Percentiles rank a stretch among this genome's conserved stretches.
These are phyloP conservation scores for Apaloderma vittatum DNA, from an alignment of 2,113 vertebrate genomes.

Conservation along the genomic window DNA sequence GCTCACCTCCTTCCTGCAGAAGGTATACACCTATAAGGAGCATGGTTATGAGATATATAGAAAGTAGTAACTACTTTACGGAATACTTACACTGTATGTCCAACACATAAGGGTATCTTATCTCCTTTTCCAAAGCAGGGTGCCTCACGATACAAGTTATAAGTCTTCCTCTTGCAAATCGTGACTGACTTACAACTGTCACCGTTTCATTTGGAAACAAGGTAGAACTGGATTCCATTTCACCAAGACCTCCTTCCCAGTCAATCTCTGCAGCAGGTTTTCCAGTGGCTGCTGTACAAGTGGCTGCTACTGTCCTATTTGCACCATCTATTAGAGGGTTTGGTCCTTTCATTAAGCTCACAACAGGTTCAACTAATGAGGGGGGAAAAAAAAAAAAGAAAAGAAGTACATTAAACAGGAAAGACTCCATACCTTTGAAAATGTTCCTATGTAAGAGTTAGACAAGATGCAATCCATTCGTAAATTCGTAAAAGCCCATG, in stretches of 20 bases:
- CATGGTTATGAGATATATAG: rapidly evolving
- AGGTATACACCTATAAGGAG: background rate
- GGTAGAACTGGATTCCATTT: constrained; percentile 79
- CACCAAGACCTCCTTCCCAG: constrained; percentile 92
- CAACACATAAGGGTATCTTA: constrained; percentile 86
- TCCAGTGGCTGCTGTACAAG: constrained; percentile 91
- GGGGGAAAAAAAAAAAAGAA: background rate
- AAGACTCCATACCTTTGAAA: background rate
- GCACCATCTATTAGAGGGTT: constrained; percentile 88
- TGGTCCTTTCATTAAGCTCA: constrained; percentile 88
- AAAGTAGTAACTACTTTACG: background rate
- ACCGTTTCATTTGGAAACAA: constrained; percentile 88
- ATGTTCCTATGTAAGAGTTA: background rate
- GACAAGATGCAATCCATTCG: background rate
- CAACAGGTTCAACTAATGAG: constrained; percentile 91
- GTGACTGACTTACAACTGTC: constrained; percentile 84
- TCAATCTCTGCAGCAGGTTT: constrained; percentile 90
- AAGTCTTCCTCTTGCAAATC: constrained; percentile 87
- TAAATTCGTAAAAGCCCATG: background rate
- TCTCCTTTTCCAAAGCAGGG: constrained; percentile 89
- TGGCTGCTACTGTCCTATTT: constrained; percentile 89
- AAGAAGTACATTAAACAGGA: background rate
- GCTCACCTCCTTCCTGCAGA: background rate
- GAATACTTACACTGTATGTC: constrained; percentile 94
- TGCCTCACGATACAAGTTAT: constrained; percentile 94